phyloP scores from a whole-genome alignment of 2,888 invertebrate genomes.

The Callimorpha dominula region DNA sequence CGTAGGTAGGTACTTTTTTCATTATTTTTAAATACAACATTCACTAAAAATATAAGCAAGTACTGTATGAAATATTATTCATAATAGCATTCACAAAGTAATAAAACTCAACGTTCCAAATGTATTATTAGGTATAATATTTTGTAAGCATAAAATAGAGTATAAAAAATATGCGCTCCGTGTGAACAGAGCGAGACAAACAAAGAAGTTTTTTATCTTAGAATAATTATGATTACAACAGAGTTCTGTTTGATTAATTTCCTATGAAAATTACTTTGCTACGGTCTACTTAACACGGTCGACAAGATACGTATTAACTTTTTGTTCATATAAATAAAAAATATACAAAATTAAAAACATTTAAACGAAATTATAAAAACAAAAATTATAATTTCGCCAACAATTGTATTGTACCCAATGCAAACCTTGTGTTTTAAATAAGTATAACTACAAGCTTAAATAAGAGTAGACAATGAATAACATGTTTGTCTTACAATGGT shows the following conservation, averaged over 20 bases:
- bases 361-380: no score
- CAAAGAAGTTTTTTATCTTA: slow-evolving; percentile 49
- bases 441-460: slow-evolving; percentile 9
- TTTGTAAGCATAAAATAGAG: slow-evolving; percentile 45
- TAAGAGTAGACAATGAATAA: background rate
- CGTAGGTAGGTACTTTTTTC: slow-evolving; percentile 4
- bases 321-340: background rate
- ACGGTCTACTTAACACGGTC: slow-evolving; percentile 42
- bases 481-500: background rate
- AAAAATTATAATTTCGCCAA: no score
- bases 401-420: slow-evolving; percentile 1
- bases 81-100: slow-evolving; percentile 35
- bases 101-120: slow-evolving; percentile 42
- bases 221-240: slow-evolving; percentile 50
- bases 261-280: slow-evolving; percentile 45
- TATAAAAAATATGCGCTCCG: slow-evolving; percentile 47
- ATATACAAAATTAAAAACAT: background rate
- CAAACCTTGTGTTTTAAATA: slow-evolving; percentile 7
- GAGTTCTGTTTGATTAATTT: slow-evolving; percentile 56
- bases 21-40: background rate
- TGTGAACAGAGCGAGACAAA: slow-evolving; percentile 52
- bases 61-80: slow-evolving; percentile 16
- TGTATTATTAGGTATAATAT: slow-evolving; percentile 47
- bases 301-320: slow-evolving; percentile 18
- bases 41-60: slow-evolving; percentile 13